Evolutionary conservation across 1,140 invertebrate genomes (phyloP).

Genomic region (Ericerus pela): DNA sequence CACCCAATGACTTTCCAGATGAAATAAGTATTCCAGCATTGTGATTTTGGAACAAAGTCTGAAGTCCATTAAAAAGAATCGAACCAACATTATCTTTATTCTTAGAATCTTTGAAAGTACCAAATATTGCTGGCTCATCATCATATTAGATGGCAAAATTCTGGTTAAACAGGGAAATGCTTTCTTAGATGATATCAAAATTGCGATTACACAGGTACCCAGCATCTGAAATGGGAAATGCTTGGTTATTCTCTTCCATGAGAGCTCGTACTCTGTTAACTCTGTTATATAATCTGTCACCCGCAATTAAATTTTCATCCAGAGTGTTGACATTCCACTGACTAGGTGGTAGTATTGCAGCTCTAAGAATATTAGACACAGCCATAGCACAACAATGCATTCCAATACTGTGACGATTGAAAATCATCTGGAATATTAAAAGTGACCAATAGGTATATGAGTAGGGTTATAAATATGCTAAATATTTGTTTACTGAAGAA

Average conservation of each 20-base stretch:
- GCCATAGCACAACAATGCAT: not conserved
- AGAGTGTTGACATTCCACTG: not conserved
- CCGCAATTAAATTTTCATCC: not conserved
- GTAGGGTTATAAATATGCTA: too few relatives aligned
- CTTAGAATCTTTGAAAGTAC: too few relatives aligned
- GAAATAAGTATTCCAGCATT: not conserved
- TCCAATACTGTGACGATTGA: too few relatives aligned
- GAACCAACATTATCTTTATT: not conserved
- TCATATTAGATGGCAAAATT: not conserved
- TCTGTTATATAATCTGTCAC: not conserved
- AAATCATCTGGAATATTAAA: too few relatives aligned
- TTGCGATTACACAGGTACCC: not conserved
- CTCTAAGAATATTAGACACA: not conserved
- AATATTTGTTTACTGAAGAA: too few relatives aligned
- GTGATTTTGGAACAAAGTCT: not conserved
- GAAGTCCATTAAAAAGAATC: not conserved
- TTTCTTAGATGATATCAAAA: not conserved
- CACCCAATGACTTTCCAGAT: not conserved
- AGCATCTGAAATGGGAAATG: not conserved
- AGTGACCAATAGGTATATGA: too few relatives aligned
- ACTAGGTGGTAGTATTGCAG: not conserved
- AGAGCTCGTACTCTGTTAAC: too few relatives aligned
- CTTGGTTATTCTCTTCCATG: not conserved
- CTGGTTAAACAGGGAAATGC: not conserved
- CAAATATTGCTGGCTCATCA: not conserved